Percentiles rank a stretch among this genome's conserved stretches.
phyloP scores from a whole-genome alignment of 1,140 invertebrate species.

The Hycleus cichorii region DNA sequence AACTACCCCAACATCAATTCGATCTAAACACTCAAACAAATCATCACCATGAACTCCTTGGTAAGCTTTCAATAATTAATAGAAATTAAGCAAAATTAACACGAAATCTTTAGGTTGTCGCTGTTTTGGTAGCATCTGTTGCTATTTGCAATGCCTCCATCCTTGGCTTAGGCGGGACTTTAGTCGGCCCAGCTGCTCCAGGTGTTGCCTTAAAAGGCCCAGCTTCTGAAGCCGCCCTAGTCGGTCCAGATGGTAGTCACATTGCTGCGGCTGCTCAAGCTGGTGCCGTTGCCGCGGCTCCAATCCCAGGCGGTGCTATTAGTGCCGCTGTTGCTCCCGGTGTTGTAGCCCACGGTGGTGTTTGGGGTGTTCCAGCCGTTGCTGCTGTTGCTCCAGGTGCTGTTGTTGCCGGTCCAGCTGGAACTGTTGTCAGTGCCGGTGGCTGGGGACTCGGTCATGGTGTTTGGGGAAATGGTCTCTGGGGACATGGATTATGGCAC shows the following conservation, averaged over 20 bases:
- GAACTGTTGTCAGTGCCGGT: constrained; percentile 3
- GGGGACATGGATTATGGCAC: no score
- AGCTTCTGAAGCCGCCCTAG: constrained; percentile 10
- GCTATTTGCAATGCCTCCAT: constrained; percentile 29
- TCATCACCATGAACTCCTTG: constrained; percentile 29
- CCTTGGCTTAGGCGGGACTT: constrained; percentile 22
- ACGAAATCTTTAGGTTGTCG: constrained; percentile 22
- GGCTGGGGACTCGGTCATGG: constrained; percentile 11
- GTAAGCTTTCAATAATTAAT: constrained; percentile 17
- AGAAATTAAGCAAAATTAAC: not conserved
- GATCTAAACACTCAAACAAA: constrained; percentile 12
- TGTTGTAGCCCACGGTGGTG: constrained; percentile 12
- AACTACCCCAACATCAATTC: constrained; percentile 7
- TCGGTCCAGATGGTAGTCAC: constrained; percentile 24
- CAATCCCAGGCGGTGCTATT: constrained; percentile 21
- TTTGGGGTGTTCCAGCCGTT: constrained; percentile 2
- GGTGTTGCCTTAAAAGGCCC: constrained; percentile 29
- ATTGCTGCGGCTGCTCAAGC: constrained; percentile 17
- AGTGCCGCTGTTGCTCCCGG: constrained; percentile 24
- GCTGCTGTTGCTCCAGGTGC: not conserved
- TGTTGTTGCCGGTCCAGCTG: not conserved
- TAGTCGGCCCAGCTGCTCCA: constrained; percentile 31
- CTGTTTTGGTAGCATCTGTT: constrained; percentile 25
- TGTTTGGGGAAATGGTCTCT: no score
- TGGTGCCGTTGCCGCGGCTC: constrained; percentile 17